Conservation (phyloP, 2,113 vertebrate genomes). For the Corythornis cristatus region DNA sequence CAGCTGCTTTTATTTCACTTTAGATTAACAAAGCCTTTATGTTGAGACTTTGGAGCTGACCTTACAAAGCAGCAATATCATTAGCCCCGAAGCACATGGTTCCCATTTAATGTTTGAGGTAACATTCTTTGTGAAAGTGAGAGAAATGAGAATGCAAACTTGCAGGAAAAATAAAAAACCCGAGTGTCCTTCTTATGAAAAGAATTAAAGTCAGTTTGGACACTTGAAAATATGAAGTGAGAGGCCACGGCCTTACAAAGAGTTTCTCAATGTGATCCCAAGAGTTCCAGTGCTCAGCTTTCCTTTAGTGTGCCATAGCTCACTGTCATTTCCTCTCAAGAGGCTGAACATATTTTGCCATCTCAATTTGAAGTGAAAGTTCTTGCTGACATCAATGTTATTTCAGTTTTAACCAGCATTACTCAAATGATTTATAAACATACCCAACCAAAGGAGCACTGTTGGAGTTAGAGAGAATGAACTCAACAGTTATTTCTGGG, state of each 20-base stretch:
- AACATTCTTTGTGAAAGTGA: conserved; percentile 70
- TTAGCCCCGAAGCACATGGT: conserved; percentile 75
- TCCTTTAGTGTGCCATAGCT: conserved; percentile 12
- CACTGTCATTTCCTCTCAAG: conserved; percentile 11
- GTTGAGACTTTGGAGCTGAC: conserved; percentile 63
- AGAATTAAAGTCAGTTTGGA: conserved; percentile 55
- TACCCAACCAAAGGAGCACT: background rate
- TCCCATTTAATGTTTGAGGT: conserved; percentile 77
- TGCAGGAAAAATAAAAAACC: conserved; percentile 53
- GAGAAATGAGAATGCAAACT: conserved; percentile 69
- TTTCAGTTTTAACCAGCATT: conserved; percentile 51
- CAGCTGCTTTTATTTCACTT: conserved; percentile 79
- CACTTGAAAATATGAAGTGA: conserved; percentile 61
- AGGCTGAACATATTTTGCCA: conserved; percentile 56
- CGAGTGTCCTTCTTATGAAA: conserved; percentile 58
- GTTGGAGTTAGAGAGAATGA: background rate
- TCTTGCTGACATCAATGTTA: conserved; percentile 32
- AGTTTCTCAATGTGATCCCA: conserved; percentile 24
- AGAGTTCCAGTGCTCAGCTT: conserved; percentile 32
- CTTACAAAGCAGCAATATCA: conserved; percentile 60
- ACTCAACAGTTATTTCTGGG: background rate
- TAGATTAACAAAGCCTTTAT: conserved; percentile 72
- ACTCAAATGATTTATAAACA: conserved; percentile 43
- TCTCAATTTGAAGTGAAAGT: conserved; percentile 59
- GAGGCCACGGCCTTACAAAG: conserved; percentile 22